Conservation (phyloP, 1,140 invertebrate species). For the Eriocheir sinensis region DNA sequence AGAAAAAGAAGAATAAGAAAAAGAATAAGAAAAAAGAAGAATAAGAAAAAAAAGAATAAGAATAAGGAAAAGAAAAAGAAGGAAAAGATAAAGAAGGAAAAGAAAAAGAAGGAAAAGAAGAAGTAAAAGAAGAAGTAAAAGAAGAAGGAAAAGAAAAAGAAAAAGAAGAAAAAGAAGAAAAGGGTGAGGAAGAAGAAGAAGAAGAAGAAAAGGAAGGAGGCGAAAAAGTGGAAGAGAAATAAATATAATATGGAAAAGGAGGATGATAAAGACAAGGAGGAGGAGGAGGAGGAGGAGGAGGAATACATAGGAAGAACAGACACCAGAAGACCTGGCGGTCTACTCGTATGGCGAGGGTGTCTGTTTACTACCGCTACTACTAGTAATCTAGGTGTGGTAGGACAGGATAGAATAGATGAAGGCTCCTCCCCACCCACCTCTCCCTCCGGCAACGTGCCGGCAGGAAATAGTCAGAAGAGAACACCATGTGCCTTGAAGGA, state of each 20-base stretch:
- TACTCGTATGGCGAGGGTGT: too few relatives aligned
- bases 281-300: neutral
- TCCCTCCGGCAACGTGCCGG: too few relatives aligned
- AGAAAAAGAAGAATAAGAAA: neutral
- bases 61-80: neutral
- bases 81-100: neutral
- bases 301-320: too few relatives aligned
- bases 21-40: neutral
- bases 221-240: neutral
- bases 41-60: neutral
- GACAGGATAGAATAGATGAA: too few relatives aligned
- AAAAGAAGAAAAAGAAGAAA: neutral
- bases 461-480: too few relatives aligned
- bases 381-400: too few relatives aligned
- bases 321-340: too few relatives aligned
- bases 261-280: neutral
- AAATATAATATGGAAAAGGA: neutral
- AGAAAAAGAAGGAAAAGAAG: too few relatives aligned
- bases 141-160: neutral
- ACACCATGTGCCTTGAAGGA: too few relatives aligned
- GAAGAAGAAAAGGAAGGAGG: too few relatives aligned
- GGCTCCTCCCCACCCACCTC: too few relatives aligned
- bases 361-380: too few relatives aligned
- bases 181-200: neutral
- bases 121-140: neutral